Percentiles rank a stretch among this genome's conserved stretches.
These are phyloP conservation scores for Burhinus bistriatus DNA, from an alignment of 2,113 vertebrate species.

Conservation along the genomic window DNA sequence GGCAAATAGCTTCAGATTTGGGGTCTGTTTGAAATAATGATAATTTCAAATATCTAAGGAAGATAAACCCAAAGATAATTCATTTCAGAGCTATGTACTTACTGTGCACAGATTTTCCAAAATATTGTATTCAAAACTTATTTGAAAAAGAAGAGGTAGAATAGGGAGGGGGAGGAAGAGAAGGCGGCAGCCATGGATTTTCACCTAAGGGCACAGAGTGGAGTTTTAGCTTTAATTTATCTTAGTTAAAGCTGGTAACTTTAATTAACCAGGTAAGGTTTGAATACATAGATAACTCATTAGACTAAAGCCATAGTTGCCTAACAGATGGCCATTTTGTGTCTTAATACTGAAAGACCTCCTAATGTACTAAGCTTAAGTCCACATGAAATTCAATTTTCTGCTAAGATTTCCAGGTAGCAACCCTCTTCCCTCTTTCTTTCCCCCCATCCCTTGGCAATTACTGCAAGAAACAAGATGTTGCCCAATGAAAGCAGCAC, in stretches of 20 bases:
- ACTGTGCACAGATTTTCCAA: neutral
- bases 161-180: neutral
- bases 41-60: neutral
- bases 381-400: neutral
- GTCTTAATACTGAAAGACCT: neutral
- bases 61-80: neutral
- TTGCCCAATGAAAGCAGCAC: neutral
- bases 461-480: neutral
- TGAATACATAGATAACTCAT: conserved; percentile 7
- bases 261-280: conserved; percentile 9
- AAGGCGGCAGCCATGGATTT: neutral
- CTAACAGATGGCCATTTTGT: neutral
- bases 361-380: neutral
- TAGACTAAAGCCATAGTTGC: neutral
- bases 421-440: neutral
- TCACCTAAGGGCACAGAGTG: neutral
- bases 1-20: neutral
- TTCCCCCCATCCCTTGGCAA: neutral
- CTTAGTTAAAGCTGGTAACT: neutral
- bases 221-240: neutral
- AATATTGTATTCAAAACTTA: neutral
- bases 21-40: neutral
- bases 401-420: neutral
- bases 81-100: neutral
- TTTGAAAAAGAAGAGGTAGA: neutral